Percentiles rank a stretch among this genome's conserved stretches.
phyloP scores from a whole-genome alignment of 2,113 vertebrate species.

The Dryoscopus gambensis region DNA sequence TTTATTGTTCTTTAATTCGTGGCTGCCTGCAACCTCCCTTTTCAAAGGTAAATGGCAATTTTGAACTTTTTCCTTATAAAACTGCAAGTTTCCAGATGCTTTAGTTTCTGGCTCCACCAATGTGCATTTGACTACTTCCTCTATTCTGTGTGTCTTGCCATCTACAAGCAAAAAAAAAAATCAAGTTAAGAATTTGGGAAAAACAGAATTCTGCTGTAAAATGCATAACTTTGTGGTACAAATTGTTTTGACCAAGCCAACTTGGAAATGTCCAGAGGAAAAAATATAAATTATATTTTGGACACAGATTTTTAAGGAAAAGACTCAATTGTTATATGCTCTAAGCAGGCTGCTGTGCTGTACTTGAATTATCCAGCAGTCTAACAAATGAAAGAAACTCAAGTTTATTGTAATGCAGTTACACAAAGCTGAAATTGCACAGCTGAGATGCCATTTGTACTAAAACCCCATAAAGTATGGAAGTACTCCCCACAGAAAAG shows the following conservation, averaged over 20 bases:
- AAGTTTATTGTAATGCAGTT: not conserved
- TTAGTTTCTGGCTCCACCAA: conserved; percentile 39
- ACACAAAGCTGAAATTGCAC: not conserved
- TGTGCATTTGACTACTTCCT: conserved; percentile 50
- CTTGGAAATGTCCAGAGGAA: not conserved
- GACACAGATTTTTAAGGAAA: not conserved
- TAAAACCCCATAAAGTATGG: not conserved
- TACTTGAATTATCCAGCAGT: not conserved
- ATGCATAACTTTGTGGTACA: not conserved
- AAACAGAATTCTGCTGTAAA: not conserved
- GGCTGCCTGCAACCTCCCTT: not conserved
- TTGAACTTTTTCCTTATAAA: conserved; percentile 74
- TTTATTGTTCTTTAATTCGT: conserved; percentile 54
- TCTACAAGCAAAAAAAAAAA: conserved; percentile 66
- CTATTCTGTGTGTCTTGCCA: conserved; percentile 75
- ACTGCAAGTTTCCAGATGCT: conserved; percentile 77
- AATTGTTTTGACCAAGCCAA: not conserved
- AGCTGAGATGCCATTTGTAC: not conserved
- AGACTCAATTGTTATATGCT: not conserved
- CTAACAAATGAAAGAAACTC: not conserved
- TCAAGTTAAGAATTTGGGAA: not conserved
- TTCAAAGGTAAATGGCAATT: conserved; percentile 52
- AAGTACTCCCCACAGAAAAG: not conserved
- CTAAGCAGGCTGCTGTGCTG: not conserved
- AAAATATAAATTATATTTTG: not conserved